Evolutionary conservation across 2,113 vertebrate species (phyloP).

Genomic region (Melanerpes formicivorus): DNA sequence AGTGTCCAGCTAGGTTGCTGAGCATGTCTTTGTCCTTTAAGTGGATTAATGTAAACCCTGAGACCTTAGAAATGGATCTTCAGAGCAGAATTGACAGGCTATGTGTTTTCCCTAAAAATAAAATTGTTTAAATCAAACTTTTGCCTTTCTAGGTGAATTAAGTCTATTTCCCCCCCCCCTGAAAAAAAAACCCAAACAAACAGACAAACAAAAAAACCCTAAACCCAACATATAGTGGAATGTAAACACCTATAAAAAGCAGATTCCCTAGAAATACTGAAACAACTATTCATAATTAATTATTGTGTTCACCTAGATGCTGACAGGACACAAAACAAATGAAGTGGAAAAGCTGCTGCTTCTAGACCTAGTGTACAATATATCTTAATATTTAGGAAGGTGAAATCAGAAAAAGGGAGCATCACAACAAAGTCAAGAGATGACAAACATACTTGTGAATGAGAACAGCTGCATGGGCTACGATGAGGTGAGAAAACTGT

Average conservation of each 20-base stretch:
- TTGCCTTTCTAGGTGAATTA: background rate
- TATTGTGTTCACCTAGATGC: constrained; percentile 47
- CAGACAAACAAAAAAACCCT: background rate
- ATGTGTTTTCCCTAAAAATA: background rate
- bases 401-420: constrained; percentile 19
- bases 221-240: background rate
- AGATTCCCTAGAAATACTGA: background rate
- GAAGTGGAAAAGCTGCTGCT: constrained; percentile 59
- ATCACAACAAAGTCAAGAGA: background rate
- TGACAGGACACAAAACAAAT: constrained; percentile 58
- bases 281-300: constrained; percentile 56
- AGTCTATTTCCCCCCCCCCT: background rate
- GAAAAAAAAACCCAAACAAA: no score
- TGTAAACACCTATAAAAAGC: background rate
- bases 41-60: background rate
- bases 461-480: background rate
- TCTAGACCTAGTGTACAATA: constrained; percentile 28
- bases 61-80: constrained; percentile 6
- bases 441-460: background rate
- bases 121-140: background rate
- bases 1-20: background rate
- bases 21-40: background rate
- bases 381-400: constrained; percentile 44
- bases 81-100: background rate
- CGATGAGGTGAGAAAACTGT: background rate